Evolutionary conservation across 2,888 invertebrate genomes (phyloP), one percentile per base, ranked within the genome.

Genomic region (Diaperis boleti): DNA sequence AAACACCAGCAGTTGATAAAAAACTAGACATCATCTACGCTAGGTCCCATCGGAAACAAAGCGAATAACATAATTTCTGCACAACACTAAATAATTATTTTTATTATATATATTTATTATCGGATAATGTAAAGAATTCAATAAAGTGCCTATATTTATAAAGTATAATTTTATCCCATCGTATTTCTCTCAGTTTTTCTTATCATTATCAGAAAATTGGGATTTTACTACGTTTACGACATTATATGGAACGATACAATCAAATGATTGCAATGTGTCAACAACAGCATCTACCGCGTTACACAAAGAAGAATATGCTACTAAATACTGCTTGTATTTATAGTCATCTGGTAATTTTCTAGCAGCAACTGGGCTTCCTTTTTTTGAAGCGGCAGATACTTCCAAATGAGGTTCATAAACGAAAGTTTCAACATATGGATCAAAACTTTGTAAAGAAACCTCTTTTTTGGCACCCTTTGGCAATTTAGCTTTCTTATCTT

Each of bases 21-120:
- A 80, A 80, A 67, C 62, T 79, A 33, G 78, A 80, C 55, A 72
- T 82, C 20, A 75, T 79, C 17, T 82, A 73, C 62, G 81, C 79
- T 3, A 69, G 81, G 60, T 78, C 80, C 10, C 81, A 81, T 69
- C 76, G 71, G 61, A 75, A 76, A 22, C 13, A 1, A 1, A 50
- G 56, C 26, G 56, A 57, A 52, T 55, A 55, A 18, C 5, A 33
- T 33, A 3, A 8, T n/a, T 20, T 20, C 6, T 20, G 6, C 20
- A 20, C 31, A 31, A 31, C 10, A 33, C 10, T 3, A 33, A 2
- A n/a, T 5, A 33, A 11, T 1, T 33, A n/a, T n/a, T n/a, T n/a
- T n/a, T n/a, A n/a, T 33, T 33, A 11, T 33, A 10, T 7, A 5
- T 33, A 33, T 33, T 33, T 33, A 33, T 33, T 33, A 33, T 13